Evolutionary conservation across 2,113 vertebrate genomes (phyloP).

Genomic region (Cavia porcellus): DNA sequence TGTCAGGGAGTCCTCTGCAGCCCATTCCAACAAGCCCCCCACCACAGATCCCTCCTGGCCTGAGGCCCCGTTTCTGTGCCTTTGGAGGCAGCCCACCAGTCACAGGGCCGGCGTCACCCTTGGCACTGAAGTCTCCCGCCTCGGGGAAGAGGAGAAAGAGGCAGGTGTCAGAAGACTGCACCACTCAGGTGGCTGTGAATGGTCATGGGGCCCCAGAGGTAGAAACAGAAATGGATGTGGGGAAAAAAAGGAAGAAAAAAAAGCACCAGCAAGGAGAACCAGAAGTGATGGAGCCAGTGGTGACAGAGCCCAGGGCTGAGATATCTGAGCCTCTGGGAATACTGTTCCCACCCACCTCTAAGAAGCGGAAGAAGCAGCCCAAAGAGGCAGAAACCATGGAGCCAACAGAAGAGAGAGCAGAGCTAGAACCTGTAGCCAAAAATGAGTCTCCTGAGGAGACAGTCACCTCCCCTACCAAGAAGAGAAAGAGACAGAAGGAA

Average conservation of each 20-base stretch:
- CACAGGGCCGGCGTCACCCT: constrained; percentile 16
- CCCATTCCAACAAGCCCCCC: constrained; percentile 69
- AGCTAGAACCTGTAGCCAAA: background rate
- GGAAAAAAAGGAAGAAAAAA: constrained; percentile 70
- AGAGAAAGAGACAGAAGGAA: constrained; percentile 20
- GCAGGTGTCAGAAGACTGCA: background rate
- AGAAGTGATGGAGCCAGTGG: background rate
- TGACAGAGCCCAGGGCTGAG: rapidly evolving
- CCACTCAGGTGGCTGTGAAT: constrained; percentile 7
- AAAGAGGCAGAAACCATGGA: background rate
- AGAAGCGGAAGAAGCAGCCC: constrained; percentile 56
- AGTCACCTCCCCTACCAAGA: background rate
- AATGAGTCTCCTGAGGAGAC: background rate
- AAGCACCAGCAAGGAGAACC: background rate
- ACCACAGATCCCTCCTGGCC: constrained; percentile 77
- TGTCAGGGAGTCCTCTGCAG: background rate
- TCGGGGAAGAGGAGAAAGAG: constrained; percentile 62
- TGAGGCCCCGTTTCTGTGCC: constrained; percentile 83
- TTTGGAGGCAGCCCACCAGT: constrained; percentile 76
- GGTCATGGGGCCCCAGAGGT: background rate
- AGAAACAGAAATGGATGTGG: background rate
- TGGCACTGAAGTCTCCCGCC: background rate
- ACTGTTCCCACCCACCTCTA: background rate
- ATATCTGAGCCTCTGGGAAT: rapidly evolving
- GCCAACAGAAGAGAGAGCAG: background rate